Evolutionary conservation across 2,888 invertebrate species (phyloP).

Genomic region (Creontiades dilutus): DNA sequence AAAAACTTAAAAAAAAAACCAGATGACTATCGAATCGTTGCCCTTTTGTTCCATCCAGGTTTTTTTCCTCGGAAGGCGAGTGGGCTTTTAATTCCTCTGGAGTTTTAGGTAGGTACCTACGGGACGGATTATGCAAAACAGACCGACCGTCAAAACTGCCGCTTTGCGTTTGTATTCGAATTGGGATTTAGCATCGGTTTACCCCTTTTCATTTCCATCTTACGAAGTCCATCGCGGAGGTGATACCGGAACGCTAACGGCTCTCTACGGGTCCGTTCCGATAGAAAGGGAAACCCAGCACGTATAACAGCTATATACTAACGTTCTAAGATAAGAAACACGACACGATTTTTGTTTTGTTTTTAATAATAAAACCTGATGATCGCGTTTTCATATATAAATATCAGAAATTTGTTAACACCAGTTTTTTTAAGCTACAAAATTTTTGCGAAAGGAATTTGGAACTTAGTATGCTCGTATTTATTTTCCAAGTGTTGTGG

Average conservation of each 20-base stretch:
- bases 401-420: too few species aligned
- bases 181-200: constrained; percentile 16
- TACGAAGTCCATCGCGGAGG: neutral
- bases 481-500: too few species aligned
- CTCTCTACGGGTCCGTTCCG: neutral
- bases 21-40: constrained; percentile 19
- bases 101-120: neutral
- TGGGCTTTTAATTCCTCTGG: neutral
- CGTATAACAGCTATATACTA: neutral
- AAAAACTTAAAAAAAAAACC: neutral
- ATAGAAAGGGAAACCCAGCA: neutral
- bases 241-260: constrained; percentile 3
- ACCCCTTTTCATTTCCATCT: neutral
- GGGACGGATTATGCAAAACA: constrained; percentile 9
- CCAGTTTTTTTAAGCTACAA: too few species aligned
- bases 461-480: too few species aligned
- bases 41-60: neutral
- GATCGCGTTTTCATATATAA: too few species aligned
- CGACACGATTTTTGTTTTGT: too few species aligned
- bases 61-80: neutral
- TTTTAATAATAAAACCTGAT: too few species aligned
- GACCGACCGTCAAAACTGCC: constrained; percentile 13
- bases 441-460: too few species aligned
- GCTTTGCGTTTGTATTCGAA: constrained; percentile 24
- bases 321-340: neutral